Conservation (phyloP, 2,797 vertebrate genomes). For the Cephalopachus bancanus region DNA sequence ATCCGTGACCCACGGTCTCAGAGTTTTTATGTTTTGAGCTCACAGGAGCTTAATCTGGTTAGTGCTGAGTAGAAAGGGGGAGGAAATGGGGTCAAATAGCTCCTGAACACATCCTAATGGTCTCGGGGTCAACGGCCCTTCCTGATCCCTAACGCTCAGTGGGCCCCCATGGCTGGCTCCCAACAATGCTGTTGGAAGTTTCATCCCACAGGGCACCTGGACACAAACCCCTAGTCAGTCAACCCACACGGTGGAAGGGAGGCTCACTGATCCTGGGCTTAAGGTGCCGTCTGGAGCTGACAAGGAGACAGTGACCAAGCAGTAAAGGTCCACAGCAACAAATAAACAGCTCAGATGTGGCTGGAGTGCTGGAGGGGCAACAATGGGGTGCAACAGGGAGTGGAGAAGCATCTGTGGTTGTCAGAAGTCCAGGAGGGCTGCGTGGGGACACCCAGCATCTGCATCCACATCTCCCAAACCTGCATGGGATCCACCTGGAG, state of each 20-base stretch:
- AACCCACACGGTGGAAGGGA: not conserved
- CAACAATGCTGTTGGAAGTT: not conserved
- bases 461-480: not conserved
- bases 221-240: not conserved
- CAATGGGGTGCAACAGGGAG: not conserved
- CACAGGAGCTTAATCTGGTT: too few species aligned
- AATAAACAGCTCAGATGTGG: not conserved
- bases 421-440: not conserved
- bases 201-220: not conserved
- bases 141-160: too few species aligned
- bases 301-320: not conserved
- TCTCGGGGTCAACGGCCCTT: too few species aligned
- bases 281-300: not conserved
- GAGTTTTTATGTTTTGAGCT: too few species aligned
- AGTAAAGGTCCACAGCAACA: not conserved
- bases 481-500: not conserved
- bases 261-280: not conserved
- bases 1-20: too few species aligned
- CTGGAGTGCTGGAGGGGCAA: not conserved
- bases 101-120: too few species aligned
- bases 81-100: too few species aligned
- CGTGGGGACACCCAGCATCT: not conserved
- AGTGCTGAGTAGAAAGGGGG: too few species aligned
- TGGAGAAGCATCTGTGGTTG: not conserved
- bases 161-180: too few species aligned